Evolutionary conservation across 2,113 vertebrate genomes (phyloP).

Genomic region (Sinocyclocheilus rhinocerous): DNA sequence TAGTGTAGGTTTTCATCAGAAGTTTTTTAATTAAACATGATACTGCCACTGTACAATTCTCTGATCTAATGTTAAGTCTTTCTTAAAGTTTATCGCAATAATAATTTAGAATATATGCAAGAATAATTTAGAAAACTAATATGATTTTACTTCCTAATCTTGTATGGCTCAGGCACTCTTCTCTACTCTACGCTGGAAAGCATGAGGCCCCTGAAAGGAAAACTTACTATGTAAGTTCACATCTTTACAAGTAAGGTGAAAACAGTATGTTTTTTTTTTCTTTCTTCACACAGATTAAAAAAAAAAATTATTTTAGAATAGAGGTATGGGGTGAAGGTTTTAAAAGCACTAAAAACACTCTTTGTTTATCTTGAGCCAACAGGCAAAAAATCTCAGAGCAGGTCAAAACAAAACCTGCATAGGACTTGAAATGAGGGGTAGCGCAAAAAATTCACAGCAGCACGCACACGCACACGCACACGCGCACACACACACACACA

Average conservation of each 20-base stretch:
- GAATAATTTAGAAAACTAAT: not conserved
- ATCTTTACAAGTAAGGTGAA: not conserved
- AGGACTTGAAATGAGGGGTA: not conserved
- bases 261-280: not conserved
- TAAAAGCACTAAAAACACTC: not conserved
- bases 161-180: not conserved
- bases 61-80: not conserved
- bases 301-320: not conserved
- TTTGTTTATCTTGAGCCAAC: not conserved
- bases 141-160: not conserved
- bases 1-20: not conserved
- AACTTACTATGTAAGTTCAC: not conserved
- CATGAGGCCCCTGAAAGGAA: not conserved
- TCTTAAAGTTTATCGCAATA: not conserved
- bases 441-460: no score
- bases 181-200: not conserved
- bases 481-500: no score
- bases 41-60: not conserved
- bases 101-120: not conserved
- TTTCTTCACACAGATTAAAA: not conserved
- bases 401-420: not conserved
- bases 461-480: not conserved
- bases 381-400: not conserved
- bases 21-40: not conserved
- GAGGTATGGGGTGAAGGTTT: not conserved